Conservation (phyloP, 2,888 invertebrate species). For the Dastarcus helophoroides region DNA sequence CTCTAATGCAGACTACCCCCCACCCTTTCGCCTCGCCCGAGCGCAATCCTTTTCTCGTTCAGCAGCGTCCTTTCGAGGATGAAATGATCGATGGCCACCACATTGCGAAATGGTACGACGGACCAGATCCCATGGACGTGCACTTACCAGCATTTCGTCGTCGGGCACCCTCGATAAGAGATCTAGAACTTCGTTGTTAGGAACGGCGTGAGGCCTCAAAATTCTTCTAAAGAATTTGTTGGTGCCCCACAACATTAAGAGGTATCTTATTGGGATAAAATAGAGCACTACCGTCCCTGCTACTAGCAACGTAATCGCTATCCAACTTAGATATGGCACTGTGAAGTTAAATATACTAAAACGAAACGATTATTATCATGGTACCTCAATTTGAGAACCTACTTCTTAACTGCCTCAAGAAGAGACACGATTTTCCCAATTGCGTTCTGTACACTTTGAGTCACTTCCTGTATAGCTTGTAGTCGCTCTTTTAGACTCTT, state of each 20-base stretch:
- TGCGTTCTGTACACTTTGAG: conserved; percentile 90
- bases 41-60: too few relatives aligned
- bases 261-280: conserved; percentile 75
- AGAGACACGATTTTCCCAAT: conserved; percentile 91
- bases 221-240: conserved; percentile 94
- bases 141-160: conserved; percentile 83
- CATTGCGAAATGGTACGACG: too few relatives aligned
- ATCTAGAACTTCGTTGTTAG: conserved; percentile 94
- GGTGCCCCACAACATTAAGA: conserved; percentile 84
- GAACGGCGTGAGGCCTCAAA: conserved; percentile 84
- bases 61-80: too few relatives aligned
- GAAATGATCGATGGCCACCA: conserved; percentile 1
- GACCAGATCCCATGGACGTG: too few relatives aligned
- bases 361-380: conserved; percentile 8
- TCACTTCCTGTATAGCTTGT: conserved; percentile 94
- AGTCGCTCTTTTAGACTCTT: conserved; percentile 88
- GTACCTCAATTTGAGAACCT: conserved; percentile 28
- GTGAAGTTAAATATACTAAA: conserved; percentile 91
- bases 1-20: too few relatives aligned
- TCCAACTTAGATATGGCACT: conserved; percentile 88
- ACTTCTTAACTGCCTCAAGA: conserved; percentile 92
- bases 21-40: too few relatives aligned
- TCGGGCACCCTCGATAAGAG: conserved; percentile 89
- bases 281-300: conserved; percentile 71
- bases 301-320: conserved; percentile 71